Evolutionary conservation across 1,140 invertebrate genomes (phyloP).

Genomic region (Cherax quadricarinatus): DNA sequence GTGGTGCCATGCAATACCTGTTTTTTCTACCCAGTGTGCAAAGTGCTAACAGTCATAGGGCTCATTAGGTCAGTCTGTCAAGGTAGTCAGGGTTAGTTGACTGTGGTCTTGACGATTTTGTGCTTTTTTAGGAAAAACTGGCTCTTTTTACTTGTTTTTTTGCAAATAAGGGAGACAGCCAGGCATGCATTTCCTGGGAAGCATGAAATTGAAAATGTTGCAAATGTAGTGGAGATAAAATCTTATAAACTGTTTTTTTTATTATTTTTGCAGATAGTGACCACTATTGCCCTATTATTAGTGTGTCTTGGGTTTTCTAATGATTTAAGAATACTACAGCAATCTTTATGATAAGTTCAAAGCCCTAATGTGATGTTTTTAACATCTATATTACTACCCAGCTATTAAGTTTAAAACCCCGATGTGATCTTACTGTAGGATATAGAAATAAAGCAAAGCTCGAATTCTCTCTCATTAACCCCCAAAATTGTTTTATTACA

Average conservation of each 20-base stretch:
- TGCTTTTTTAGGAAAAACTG: constrained; percentile 13
- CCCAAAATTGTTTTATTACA: neutral
- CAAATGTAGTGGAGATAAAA: constrained; percentile 35
- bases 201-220: constrained; percentile 31
- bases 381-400: constrained; percentile 40
- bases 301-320: constrained; percentile 46
- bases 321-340: constrained; percentile 53
- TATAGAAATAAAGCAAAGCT: constrained; percentile 56
- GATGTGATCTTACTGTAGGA: constrained; percentile 56
- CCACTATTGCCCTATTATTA: constrained; percentile 45
- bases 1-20: constrained; percentile 49
- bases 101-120: constrained; percentile 13
- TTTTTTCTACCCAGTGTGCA: constrained; percentile 56
- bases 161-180: constrained; percentile 56
- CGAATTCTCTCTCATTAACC: neutral
- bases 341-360: constrained; percentile 52
- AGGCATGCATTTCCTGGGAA: constrained; percentile 23
- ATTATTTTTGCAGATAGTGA: constrained; percentile 23
- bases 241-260: constrained; percentile 27
- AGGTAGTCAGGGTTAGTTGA: constrained; percentile 14
- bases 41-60: constrained; percentile 35
- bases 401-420: constrained; percentile 52
- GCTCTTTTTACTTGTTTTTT: constrained; percentile 38
- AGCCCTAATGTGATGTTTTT: constrained; percentile 53
- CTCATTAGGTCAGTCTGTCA: constrained; percentile 17